Evolutionary conservation across 2,888 invertebrate species (phyloP), one percentile per base, ranked within the genome.

Genomic region (Microchrysa polita): DNA sequence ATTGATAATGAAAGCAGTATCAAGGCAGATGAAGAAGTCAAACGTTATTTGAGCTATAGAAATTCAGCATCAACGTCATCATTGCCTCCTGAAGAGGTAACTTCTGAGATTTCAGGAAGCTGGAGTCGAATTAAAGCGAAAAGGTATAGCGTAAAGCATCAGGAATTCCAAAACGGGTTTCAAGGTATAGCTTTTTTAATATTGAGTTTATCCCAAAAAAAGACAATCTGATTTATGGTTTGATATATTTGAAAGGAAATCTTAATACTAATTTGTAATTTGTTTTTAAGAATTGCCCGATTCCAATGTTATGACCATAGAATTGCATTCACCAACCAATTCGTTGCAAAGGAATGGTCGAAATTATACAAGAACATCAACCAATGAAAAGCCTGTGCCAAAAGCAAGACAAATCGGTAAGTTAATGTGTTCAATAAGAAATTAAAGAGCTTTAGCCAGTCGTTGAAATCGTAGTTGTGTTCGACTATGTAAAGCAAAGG

Each of bases 1-100:
- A 85, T 86, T 72, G 87, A 87, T 76, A 87, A 87, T 77, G 83
- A 83, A 75, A 86, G 85, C 75, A 86, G 85, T 75, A 85, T 85
- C 78, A 78, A 79, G 73, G 88, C 89, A 4, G 90, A 90, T 78
- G 89, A 89, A 79, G 89, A 90, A 80, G 90, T 90, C 0, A 87
- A 88, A 77, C 85, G 85, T 2, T 86, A 88, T 79, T 88, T 88
- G 84, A 84, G 85, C 52, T 80, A 79, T 55, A 71, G 67, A 34
- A 60, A 10, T 16, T 10, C 22, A 5, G 74, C 77, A 52, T 22
- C 59, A 16, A 16, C 72, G 44, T 67, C 60, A 59, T 34, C 27
- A 34, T 34, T n/a, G n/a, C n/a, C n/a, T n/a, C n/a, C 27, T 34
- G 77, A 77, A 22, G 77, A 78, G 40, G 67, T 55, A 67, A 83